Evolutionary conservation across 2,888 invertebrate genomes (phyloP).

Genomic region (Cataglyphis cursor): DNA sequence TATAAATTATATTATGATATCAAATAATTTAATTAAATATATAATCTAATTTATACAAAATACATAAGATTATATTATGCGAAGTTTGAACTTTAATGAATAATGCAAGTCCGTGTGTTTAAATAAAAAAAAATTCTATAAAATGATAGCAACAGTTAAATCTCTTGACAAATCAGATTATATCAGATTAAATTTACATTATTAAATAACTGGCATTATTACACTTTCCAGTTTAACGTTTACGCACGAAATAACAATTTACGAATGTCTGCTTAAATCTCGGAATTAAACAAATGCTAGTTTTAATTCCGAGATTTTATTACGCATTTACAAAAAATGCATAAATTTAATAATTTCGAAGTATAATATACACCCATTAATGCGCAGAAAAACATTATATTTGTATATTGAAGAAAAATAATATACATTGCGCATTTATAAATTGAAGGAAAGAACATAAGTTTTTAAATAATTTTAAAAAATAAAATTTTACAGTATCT

Average conservation of each 20-base stretch:
- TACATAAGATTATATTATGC: neutral
- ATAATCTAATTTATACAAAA: neutral
- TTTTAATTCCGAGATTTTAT: slow-evolving; percentile 7
- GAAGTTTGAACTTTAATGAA: neutral
- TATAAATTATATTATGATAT: neutral
- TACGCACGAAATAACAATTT: neutral
- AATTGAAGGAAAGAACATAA: neutral
- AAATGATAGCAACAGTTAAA: neutral
- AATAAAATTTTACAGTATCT: neutral
- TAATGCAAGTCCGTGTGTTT: neutral
- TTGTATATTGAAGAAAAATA: neutral
- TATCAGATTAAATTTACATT: slow-evolving; percentile 5
- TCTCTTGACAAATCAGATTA: slow-evolving; percentile 20
- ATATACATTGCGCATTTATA: neutral
- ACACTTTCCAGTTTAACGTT: slow-evolving; percentile 17
- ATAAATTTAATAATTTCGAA: slow-evolving; percentile 3
- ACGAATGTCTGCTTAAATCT: neutral
- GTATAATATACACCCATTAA: neutral
- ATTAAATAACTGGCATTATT: slow-evolving; percentile 5
- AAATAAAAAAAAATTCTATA: neutral
- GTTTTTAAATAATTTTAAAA: neutral
- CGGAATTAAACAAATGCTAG: neutral
- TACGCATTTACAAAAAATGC: neutral
- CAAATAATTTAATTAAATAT: neutral
- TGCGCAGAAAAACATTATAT: neutral